Base-by-base conservation (phyloP, 2,888 invertebrate species). In the Emmelina monodactyla region DNA sequence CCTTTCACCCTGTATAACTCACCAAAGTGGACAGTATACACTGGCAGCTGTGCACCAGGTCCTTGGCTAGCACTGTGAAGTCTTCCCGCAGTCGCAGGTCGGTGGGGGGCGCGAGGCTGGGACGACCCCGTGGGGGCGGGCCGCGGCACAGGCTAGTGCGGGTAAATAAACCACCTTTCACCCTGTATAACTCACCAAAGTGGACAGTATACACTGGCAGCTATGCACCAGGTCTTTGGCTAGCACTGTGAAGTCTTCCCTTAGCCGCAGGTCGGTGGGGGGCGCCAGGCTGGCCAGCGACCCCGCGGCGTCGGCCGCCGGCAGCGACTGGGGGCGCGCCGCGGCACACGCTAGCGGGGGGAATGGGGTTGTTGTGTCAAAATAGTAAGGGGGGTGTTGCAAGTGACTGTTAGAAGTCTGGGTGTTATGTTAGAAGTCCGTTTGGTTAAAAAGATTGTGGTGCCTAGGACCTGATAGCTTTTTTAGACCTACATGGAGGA, bases 201-300 rank as follows among this genome's bases (percentile, higher is more conserved):
- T 69, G 22, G 72, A 56, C 0, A 88, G 63, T 1, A 86, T 83
- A 31, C 82, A 79, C 55, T 87, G 87, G 46, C 89, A 60, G 32
- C 85, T 80, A 32, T 87, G 83, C 10, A 88, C 73, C 55, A 89
- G 78, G 55, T 86, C 85, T 57, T 87, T 88, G 11, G 89, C 88
- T 35, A 88, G 73, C 4, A 83, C 78, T 1, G 86, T 72, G 58
- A 88, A 89, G 67, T 88, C 88, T 38, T 87, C 87, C 36, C 84
- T 60, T n/a, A 85, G 53, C 44, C 79, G 80, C 34, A 76, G 80
- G 45, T 81, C 81, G 0, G 25, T 25, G 6, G 25, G 25, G 4
- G 80, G 81, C 0, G 80, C 80, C 2, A 79, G 48, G 37, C 75
- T 73, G 41, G 65, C 60, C 15, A 79, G 49, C 2, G 75, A 73